Base-by-base conservation (phyloP, 2,888 invertebrate species). In the Achlya flavicornis region DNA sequence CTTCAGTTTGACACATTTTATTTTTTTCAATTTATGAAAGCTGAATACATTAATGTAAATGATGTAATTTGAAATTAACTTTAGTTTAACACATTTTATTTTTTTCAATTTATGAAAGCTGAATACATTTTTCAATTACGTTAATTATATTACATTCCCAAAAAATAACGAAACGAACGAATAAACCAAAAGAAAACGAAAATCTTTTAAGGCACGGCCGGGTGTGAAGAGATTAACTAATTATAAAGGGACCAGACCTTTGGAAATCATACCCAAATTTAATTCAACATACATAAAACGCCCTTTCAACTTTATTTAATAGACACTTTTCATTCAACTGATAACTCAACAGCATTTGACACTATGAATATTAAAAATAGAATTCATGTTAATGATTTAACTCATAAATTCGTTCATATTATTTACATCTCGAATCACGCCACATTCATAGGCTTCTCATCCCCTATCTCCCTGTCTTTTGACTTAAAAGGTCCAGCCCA, bases 221-320 rank as follows among this genome's bases (percentile, higher is more conserved):
- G 64, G 70, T 71, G 68, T 67, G 67, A 72, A 72, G 70, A 73
- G 68, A 70, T 78, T 76, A 83, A 81, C 74, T 71, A 78, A 83
- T 84, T 84, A 81, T 58, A 61, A 61, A 68, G 62, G 64, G 62
- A 62, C 65, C 71, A 53, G 53, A 53, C 53, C 72, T 74, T 75
- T 73, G 67, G 73, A 75, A 79, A 76, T 78, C 76, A 73, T 70
- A 64, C 66, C 71, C 67, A 71, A 78, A 75, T 41, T 41, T 74
- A 66, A 68, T 77, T 68, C 68, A 64, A 62, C 59, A 63, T 63
- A 67, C 70, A 68, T 69, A 68, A 53, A 68, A 64, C 63, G 57
- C 58, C 64, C 66, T 64, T 66, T 64, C 66, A 63, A 63, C 67
- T 65, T 61, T 66, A 66, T 67, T 75, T 68, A 73, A 68, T 66